Evolutionary conservation across 2,888 invertebrate species (phyloP), one percentile per base, ranked within the genome.

Genomic region (Tinea pellionella): DNA sequence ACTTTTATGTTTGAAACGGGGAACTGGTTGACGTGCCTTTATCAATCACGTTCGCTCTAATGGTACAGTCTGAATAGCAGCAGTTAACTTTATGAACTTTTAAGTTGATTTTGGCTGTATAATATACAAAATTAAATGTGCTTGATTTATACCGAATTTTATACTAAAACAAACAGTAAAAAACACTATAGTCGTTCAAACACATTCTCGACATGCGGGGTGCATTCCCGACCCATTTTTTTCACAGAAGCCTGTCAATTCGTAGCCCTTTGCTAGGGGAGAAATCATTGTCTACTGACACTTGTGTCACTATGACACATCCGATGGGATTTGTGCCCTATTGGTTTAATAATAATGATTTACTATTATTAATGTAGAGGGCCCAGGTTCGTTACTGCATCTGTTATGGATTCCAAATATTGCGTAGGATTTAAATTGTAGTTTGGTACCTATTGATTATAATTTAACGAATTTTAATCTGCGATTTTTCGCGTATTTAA

Each of bases 231-330:
- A 74, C 69, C 74, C 76, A 73, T 75, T 78, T 81, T n/a, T 83
- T 57, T 63, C 84, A 15, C n/a, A 2, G 15, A 13, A 32, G 13
- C 32, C 57, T 32, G 30, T 57, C 57, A 57, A 57, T 57, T 32
- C 57, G 53, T 57, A 32, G 30, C 57, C 57, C 57, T 57, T 57
- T 32, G 15, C 19, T 57, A 15, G 57, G 57, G 57, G 57, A 57
- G 32, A 78, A 71, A 81, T 78, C 74, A 73, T 80, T 84, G 81
- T 85, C 77, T 83, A 80, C 75, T 77, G 83, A 85, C 85, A 86
- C 85, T 85, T 81, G 85, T 82, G 78, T 79, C 75, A 72, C 70
- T 71, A 71, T 72, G 72, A 71, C 16, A 47, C 55, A 29, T 55
- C 55, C 55, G 55, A 55, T 55, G 55, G 55, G 55, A 57, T 57